phyloP scores from a whole-genome alignment of 2,888 invertebrate genomes.

The Pristionchus japonicus region DNA sequence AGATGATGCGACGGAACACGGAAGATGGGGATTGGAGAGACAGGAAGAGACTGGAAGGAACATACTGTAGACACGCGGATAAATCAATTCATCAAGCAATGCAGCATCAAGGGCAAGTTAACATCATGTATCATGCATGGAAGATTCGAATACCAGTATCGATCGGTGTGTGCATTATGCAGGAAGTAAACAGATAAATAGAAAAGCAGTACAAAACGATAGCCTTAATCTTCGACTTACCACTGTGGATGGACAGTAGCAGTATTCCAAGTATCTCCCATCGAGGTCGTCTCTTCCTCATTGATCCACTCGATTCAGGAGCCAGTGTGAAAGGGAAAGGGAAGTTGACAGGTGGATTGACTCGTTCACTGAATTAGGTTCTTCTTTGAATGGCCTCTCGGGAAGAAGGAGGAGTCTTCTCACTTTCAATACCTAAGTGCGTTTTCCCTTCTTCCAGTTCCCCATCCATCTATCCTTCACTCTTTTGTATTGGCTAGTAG shows the following conservation, averaged over 20 bases:
- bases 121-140: too few species aligned
- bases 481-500: conserved; percentile 1
- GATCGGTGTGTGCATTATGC: too few species aligned
- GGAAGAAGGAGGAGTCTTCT: conserved; percentile 34
- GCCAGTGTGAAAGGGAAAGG: conserved; percentile 40
- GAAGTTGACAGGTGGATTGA: background rate
- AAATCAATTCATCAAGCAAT: too few species aligned
- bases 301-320: conserved; percentile 42
- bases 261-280: conserved; percentile 7
- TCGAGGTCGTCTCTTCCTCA: conserved; percentile 5
- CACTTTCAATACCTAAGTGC: conserved; percentile 42
- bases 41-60: conserved; percentile 51
- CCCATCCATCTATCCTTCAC: background rate
- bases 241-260: background rate
- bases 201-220: background rate
- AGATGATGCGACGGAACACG: conserved; percentile 59
- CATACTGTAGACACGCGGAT: conserved; percentile 27
- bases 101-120: too few species aligned
- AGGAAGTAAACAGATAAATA: background rate
- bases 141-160: too few species aligned
- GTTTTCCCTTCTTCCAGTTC: background rate
- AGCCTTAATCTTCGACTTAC: background rate
- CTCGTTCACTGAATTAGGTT: conserved; percentile 36
- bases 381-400: conserved; percentile 34
- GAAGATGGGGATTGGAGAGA: conserved; percentile 56